A percentile compares a stretch with the other conserved stretches of the same genome.
phyloP scores from a whole-genome alignment of 1,140 invertebrate genomes.

The Laupala kohalensis region DNA sequence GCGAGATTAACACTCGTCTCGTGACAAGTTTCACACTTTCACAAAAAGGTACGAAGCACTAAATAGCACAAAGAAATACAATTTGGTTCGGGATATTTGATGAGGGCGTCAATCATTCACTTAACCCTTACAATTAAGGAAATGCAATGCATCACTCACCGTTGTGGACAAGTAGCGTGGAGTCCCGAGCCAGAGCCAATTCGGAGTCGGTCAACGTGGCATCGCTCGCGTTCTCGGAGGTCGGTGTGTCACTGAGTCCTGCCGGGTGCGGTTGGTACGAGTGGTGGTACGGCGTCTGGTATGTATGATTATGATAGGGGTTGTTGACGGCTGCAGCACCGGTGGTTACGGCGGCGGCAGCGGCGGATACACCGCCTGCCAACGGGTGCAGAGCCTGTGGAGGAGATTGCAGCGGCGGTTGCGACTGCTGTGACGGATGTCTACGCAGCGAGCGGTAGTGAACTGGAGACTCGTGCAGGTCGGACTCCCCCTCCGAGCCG shows the following conservation, averaged over 20 bases:
- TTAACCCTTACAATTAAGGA: background rate
- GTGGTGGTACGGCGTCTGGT: conserved; percentile 35
- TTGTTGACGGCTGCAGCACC: background rate
- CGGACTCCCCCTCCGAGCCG: conserved; percentile 45
- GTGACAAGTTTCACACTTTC: too few relatives aligned
- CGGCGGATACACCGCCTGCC: conserved; percentile 23
- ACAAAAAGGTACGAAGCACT: too few relatives aligned
- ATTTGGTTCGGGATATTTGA: too few relatives aligned
- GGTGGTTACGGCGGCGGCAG: conserved; percentile 23
- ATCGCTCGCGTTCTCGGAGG: conserved; percentile 66
- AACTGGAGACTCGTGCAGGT: conserved; percentile 26
- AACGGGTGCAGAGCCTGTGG: conserved; percentile 28
- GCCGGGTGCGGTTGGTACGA: conserved; percentile 35
- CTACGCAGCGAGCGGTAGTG: conserved; percentile 28
- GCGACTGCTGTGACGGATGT: conserved; percentile 25
- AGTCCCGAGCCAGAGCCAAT: conserved; percentile 59
- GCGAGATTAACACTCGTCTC: too few relatives aligned
- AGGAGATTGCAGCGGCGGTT: conserved; percentile 22
- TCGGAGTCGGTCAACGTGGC: conserved; percentile 68
- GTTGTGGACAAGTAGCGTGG: conserved; percentile 64
- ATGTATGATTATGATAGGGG: conserved; percentile 29
- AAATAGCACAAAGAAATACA: too few relatives aligned
- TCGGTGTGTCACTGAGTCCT: conserved; percentile 59
- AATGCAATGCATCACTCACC: conserved; percentile 36
- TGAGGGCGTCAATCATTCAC: too few relatives aligned